Evolutionary conservation across 2,888 invertebrate species (phyloP).

Genomic region (Drosophila paracracens): DNA sequence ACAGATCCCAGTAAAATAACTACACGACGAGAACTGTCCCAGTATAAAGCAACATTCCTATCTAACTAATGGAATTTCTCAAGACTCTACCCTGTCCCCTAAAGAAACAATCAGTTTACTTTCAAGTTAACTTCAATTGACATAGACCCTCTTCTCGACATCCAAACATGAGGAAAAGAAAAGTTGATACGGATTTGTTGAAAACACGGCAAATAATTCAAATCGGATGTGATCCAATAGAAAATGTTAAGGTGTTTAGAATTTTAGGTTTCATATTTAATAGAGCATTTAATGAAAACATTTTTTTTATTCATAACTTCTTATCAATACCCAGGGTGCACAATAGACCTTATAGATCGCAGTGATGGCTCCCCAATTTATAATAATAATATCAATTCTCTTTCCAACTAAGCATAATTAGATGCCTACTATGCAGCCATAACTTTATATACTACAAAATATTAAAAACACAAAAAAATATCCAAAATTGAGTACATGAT

Average conservation of each 20-base stretch:
- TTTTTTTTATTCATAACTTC: too few species aligned
- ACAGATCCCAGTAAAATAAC: neutral
- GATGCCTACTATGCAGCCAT: too few species aligned
- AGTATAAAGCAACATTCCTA: neutral
- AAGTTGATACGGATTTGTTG: neutral
- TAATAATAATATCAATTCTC: too few species aligned
- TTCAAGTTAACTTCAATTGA: neutral
- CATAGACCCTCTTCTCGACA: neutral
- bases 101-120: neutral
- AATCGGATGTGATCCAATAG: neutral
- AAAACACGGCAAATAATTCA: neutral
- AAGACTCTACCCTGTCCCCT: neutral
- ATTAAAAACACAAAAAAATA: neutral
- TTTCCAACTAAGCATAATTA: too few species aligned
- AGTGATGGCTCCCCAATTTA: too few species aligned
- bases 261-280: neutral
- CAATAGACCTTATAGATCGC: too few species aligned
- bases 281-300: too few species aligned
- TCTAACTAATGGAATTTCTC: neutral
- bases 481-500: neutral
- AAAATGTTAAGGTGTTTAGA: neutral
- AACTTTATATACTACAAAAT: too few species aligned
- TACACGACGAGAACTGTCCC: neutral
- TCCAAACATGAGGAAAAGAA: neutral
- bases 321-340: too few species aligned